Base-by-base conservation (phyloP, 1,140 invertebrate species). In the Apis mellifera region DNA sequence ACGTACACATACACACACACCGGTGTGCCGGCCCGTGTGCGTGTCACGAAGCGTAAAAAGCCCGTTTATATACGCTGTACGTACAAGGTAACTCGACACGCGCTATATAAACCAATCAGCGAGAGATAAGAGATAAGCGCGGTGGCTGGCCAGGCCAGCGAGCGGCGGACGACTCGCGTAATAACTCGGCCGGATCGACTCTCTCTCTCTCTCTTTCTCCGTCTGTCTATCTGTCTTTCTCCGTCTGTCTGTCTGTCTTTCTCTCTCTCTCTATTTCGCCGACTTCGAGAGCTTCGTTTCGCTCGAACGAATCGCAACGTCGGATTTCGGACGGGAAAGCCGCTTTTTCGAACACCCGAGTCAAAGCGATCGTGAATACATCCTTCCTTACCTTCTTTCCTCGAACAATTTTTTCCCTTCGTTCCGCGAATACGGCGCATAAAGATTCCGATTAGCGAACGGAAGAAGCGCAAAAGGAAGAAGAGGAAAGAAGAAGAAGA, bases 71-170 rank as follows among this genome's bases (percentile, higher is more conserved):
- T 75, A 75, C 71, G 79, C 71, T 76, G 64, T 76, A 76, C 79
- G 72, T 66, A 81, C 79, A 75, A 75, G 79, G 79, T 75, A 75
- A 81, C 79, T 52, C 79, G 72, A 76, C 72, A 59, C 62, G n/a
- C 64, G 79, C 64, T 75, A 76, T 76, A 82, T 82, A 82, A 82
- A 82, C 79, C 79, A 82, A 82, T 82, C 79, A 48, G 32, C 72
- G 62, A 15, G 72, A 82, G 79, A 82, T 82, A 82, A 82, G 62
- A 75, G 72, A 82, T 82, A 82, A 82, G 70, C 52, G 23, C 60
- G 60, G 60, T 42, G 69, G n/a, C 48, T 50, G 59, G 15, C 21
- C 59, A 12, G 59, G 15, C 21, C 59, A 4, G 42, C 12, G 8
- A 21, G 19, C 57, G n/a, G 13, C 23, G 17, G 50, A 8, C 55